Evolutionary conservation across 2,888 invertebrate genomes (phyloP).

Genomic region (Epistrophe eligans): DNA sequence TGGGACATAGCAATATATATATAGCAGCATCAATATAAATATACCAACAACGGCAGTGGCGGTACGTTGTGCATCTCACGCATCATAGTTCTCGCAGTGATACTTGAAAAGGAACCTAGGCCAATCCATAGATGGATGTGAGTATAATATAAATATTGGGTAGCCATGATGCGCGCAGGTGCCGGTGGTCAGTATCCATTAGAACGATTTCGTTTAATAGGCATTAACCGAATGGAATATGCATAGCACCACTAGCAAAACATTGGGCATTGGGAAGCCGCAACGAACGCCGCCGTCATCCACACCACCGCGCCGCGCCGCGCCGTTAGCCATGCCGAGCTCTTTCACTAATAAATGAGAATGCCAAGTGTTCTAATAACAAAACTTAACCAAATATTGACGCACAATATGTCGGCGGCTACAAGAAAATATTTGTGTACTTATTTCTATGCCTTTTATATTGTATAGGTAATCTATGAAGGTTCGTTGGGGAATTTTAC

Average conservation of each 20-base stretch:
- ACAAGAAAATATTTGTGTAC: conserved; percentile 42
- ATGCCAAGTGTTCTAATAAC: conserved; percentile 76
- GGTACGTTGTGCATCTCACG: conserved; percentile 65
- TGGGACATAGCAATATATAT: conserved; percentile 1
- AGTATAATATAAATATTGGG: conserved; percentile 34
- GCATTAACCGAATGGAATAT: conserved; percentile 68
- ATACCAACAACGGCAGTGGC: background rate
- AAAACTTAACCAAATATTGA: conserved; percentile 76
- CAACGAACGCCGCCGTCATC: no score
- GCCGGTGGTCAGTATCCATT: conserved; percentile 65
- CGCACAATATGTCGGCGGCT: conserved; percentile 72
- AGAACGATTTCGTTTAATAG: conserved; percentile 75
- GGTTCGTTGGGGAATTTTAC: conserved; percentile 22
- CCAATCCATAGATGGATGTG: conserved; percentile 43
- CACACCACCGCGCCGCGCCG: background rate
- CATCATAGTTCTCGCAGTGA: conserved; percentile 75
- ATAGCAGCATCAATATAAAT: background rate
- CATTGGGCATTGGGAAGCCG: conserved; percentile 13
- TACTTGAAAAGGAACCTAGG: conserved; percentile 67
- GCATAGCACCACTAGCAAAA: conserved; percentile 50
- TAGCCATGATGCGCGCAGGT: conserved; percentile 53
- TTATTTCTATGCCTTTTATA: conserved; percentile 30
- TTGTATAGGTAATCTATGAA: conserved; percentile 9
- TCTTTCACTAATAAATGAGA: conserved; percentile 69
- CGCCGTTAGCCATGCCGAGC: background rate